Base-by-base conservation (phyloP, 1,140 invertebrate genomes). In the Drosophila asahinai region DNA sequence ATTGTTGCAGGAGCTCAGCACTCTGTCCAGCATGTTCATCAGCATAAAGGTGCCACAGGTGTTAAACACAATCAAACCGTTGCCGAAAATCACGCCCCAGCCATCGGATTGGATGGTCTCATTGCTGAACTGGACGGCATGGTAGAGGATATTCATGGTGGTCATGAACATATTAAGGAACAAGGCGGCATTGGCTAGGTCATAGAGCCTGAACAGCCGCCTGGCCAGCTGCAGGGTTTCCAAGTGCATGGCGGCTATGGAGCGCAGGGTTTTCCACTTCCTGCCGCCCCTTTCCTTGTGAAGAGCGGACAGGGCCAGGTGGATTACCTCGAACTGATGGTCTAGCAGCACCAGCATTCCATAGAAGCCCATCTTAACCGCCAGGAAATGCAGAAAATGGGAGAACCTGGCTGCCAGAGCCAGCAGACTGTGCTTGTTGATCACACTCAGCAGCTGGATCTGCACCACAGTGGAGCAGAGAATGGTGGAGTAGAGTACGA, bases 41-140 rank as follows among this genome's bases (percentile, higher is more conserved):
- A 79, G 1, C 60, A 73, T 14, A 5, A 70, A 5, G 2, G 63
- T 54, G 0, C 47, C 60, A 22, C 45, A 71, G 6, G 47, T 1
- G 22, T 70, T 81, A 17, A 52, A 65, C 0, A 60, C 0, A 1
- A 89, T 30, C 11, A 89, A 54, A 1, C 48, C 54, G 4, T 79
- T 58, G 5, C 86, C 84, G 27, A 79, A 42, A 0, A 70, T 0
- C 0, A 30, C 3, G 6, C 65, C 70, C 62, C 47, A 55, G 5
- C 8, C 19, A 25, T 63, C 27, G 4, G 70, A 63, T 25, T 76
- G 38, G 6, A 90, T 90, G 2, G 52, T 47, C 0, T 61, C 5
- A 19, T 90, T 86, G n/a, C 45, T 38, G 40, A 40, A 90, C 33
- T 90, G 84, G 1, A 89, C 78, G 2, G 86, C 84, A 25, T 89